Conservation (phyloP, 2,888 invertebrate species). For the Euproctis similis region DNA sequence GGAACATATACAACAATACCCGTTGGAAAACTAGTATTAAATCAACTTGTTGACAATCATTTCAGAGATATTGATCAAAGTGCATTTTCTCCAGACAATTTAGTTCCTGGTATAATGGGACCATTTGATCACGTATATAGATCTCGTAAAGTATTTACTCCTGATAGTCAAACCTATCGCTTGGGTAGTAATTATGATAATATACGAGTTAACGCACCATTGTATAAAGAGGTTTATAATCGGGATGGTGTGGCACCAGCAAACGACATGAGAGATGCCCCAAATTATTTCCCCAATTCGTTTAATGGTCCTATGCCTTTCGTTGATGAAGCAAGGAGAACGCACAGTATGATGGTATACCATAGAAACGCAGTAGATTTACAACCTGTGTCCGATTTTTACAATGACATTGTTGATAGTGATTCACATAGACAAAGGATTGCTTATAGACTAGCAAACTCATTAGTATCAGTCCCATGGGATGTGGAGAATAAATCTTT, state of each 20-base stretch:
- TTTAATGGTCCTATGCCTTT: constrained; percentile 87
- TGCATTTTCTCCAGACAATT: constrained; percentile 44
- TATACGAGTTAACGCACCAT: constrained; percentile 42
- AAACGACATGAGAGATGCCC: constrained; percentile 85
- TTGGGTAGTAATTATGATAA: constrained; percentile 45
- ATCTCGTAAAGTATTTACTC: constrained; percentile 38
- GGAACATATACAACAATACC: constrained; percentile 42
- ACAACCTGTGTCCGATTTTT: constrained; percentile 83
- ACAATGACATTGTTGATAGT: constrained; percentile 47
- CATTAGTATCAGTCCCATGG: constrained; percentile 6
- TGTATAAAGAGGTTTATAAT: constrained; percentile 36
- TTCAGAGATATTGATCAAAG: constrained; percentile 39
- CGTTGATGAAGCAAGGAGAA: constrained; percentile 51
- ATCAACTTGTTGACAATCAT: constrained; percentile 40
- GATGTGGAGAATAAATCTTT: constrained; percentile 13
- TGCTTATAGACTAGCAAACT: constrained; percentile 4
- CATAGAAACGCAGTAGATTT: constrained; percentile 39
- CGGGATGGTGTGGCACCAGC: constrained; percentile 78
- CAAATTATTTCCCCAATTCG: constrained; percentile 96
- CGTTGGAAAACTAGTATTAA: constrained; percentile 41
- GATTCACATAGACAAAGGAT: constrained; percentile 19
- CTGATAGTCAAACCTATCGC: constrained; percentile 46
- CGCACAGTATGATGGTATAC: constrained; percentile 24
- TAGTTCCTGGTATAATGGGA: constrained; percentile 56
- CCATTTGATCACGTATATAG: constrained; percentile 44